Evolutionary conservation across 2,113 vertebrate genomes (phyloP).

Genomic region (Puntigrus tetrazona): DNA sequence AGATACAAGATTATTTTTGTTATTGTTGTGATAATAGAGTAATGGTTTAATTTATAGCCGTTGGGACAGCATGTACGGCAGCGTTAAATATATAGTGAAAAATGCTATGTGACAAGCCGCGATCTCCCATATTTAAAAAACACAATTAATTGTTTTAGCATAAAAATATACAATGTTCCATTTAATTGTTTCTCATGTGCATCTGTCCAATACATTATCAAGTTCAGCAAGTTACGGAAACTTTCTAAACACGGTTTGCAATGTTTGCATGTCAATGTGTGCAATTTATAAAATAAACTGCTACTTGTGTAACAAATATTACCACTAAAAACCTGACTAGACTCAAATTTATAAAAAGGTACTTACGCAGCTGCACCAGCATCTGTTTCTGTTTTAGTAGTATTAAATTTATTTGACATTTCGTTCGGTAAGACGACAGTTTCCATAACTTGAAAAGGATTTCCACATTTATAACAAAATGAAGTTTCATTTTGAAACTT

Average conservation of each 20-base stretch:
- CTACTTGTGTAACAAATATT: background rate
- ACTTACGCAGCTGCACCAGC: background rate
- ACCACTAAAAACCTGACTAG: background rate
- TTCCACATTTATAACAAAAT: constrained; percentile 45
- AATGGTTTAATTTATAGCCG: background rate
- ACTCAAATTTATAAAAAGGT: background rate
- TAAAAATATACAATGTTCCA: background rate
- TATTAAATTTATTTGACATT: fast-evolving
- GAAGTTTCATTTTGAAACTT: fast-evolving
- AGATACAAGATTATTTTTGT: background rate
- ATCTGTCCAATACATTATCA: background rate
- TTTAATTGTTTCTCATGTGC: too few relatives aligned
- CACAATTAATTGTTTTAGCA: background rate
- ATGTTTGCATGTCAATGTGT: background rate
- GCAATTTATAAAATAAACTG: background rate
- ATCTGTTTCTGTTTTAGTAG: background rate
- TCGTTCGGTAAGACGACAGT: fast-evolving
- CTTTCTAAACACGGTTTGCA: background rate
- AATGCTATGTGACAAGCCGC: background rate
- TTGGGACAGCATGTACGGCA: background rate
- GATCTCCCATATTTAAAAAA: background rate
- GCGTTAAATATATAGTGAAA: too few relatives aligned
- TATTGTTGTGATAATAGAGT: background rate
- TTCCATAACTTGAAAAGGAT: background rate
- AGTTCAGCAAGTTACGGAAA: background rate